Evolutionary conservation across 2,888 invertebrate genomes (phyloP).

Genomic region (Chrysotoxum bicinctum): DNA sequence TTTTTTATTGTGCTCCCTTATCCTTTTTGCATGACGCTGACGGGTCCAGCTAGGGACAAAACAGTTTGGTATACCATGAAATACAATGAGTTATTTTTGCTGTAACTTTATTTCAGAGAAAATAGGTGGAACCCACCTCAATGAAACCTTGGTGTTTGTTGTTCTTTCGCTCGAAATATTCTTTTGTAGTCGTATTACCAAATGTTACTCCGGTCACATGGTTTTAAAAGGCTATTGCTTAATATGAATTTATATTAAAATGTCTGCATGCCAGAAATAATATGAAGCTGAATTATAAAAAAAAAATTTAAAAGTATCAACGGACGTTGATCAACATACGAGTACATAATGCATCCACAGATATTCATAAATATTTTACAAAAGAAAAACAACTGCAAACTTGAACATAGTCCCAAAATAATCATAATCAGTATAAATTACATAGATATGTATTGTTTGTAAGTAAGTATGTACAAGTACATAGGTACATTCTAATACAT

Average conservation of each 20-base stretch:
- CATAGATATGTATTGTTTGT: too few species aligned
- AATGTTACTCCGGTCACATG: background rate
- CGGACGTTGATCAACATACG: too few species aligned
- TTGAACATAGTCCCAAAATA: too few species aligned
- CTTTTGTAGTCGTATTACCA: background rate
- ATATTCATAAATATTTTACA: too few species aligned
- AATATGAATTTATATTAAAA: background rate
- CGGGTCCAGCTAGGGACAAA: background rate
- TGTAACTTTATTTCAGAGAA: background rate
- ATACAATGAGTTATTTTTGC: background rate
- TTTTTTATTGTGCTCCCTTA: background rate
- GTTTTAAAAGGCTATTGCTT: background rate
- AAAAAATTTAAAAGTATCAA: too few species aligned
- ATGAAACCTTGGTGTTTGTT: constrained; percentile 1
- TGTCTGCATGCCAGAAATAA: background rate
- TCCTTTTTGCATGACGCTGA: constrained; percentile 10
- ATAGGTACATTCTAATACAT: too few species aligned
- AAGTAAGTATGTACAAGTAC: too few species aligned
- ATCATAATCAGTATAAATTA: too few species aligned
- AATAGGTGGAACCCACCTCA: background rate
- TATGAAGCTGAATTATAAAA: too few species aligned
- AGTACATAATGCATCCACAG: too few species aligned
- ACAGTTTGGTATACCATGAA: background rate
- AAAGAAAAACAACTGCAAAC: too few species aligned
- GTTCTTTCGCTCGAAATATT: constrained; percentile 3